phyloP scores from a whole-genome alignment of 2,797 vertebrate species.

The Pelochelys cantorii region DNA sequence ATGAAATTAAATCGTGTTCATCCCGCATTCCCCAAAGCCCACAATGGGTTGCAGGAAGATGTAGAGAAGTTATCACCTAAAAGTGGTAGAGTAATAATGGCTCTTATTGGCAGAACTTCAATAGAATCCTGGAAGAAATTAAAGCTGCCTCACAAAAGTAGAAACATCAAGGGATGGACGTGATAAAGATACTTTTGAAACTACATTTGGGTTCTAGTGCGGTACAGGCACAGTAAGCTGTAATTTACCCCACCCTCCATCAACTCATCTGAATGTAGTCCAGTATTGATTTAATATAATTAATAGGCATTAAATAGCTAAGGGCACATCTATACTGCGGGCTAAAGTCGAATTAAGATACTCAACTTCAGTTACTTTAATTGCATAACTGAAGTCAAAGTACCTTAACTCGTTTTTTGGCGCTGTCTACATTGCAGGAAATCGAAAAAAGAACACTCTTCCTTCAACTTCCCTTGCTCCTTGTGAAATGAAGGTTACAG shows the following conservation, averaged over 20 bases:
- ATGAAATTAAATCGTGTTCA: neutral
- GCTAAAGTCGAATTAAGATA: too few relatives aligned
- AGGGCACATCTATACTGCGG: too few relatives aligned
- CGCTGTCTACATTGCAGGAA: too few relatives aligned
- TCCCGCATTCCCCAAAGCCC: neutral
- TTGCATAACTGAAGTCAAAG: too few relatives aligned
- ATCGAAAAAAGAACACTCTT: too few relatives aligned
- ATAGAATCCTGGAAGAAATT: neutral
- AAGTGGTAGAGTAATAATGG: neutral
- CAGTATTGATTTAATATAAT: too few relatives aligned
- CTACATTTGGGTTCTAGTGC: neutral
- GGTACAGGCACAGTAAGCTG: neutral
- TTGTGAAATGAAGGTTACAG: too few relatives aligned
- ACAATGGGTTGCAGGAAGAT: neutral
- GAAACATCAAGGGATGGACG: neutral
- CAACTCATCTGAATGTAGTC: neutral
- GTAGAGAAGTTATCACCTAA: neutral
- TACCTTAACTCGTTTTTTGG: too few relatives aligned
- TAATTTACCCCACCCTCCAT: neutral
- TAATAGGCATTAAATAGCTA: too few relatives aligned
- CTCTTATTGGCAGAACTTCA: neutral
- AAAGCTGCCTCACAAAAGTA: neutral
- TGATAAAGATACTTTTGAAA: neutral
- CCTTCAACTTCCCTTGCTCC: too few relatives aligned
- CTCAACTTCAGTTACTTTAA: too few relatives aligned